phyloP scores from a whole-genome alignment of 2,797 vertebrate species.

The Heterohyrax brucei region DNA sequence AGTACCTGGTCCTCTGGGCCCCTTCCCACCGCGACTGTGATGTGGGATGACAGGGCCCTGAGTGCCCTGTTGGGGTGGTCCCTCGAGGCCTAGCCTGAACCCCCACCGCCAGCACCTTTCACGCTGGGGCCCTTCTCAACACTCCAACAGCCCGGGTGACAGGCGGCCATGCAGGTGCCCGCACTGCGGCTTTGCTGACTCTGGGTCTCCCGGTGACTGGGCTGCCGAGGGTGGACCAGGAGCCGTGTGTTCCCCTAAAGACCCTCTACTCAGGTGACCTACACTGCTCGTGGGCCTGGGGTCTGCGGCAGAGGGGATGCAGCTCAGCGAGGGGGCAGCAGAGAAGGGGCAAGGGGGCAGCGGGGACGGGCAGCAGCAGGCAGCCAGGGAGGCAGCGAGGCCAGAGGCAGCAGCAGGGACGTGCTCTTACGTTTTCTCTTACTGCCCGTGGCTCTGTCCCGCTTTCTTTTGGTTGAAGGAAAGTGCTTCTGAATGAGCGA shows the following conservation, averaged over 20 bases:
- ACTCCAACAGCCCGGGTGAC: too few species aligned
- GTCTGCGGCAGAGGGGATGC: too few species aligned
- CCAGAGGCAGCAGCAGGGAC: conserved; percentile 69
- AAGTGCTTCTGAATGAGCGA: conserved; percentile 92
- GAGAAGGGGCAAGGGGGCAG: neutral
- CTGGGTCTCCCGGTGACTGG: neutral
- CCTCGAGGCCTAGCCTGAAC: neutral
- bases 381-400: conserved; percentile 26
- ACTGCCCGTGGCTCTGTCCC: conserved; percentile 94
- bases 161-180: too few species aligned
- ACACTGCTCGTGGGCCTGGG: neutral
- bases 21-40: too few species aligned
- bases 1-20: too few species aligned
- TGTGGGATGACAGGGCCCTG: too few species aligned
- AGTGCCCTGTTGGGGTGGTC: neutral
- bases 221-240: neutral
- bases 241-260: neutral
- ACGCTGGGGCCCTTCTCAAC: neutral
- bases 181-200: neutral
- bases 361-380: neutral
- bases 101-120: neutral
- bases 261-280: too few species aligned
- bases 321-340: too few species aligned
- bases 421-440: conserved; percentile 96
- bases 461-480: conserved; percentile 96